phyloP scores from a whole-genome alignment of 2,797 vertebrate species.

The Mormyrus proboscirostris region DNA sequence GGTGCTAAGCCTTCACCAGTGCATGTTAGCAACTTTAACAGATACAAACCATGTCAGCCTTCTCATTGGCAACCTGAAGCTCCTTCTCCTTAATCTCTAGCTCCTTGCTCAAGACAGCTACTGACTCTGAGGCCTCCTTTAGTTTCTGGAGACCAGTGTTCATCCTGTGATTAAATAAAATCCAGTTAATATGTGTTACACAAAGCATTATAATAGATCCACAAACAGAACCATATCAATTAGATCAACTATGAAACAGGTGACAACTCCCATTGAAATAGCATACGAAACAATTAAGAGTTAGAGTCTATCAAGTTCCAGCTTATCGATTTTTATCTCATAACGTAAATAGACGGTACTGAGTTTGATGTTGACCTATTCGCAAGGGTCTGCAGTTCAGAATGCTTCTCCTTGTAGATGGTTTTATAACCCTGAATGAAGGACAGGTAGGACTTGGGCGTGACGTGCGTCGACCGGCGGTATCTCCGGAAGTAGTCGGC shows the following conservation, averaged over 20 bases:
- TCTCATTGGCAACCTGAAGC: conserved; percentile 82
- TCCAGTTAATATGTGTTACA: background rate
- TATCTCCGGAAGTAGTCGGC: conserved; percentile 90
- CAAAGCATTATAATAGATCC: background rate
- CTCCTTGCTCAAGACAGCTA: conserved; percentile 81
- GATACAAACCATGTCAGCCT: conserved; percentile 79
- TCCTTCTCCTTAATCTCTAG: conserved; percentile 89
- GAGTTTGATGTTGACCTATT: conserved; percentile 61
- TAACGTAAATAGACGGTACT: background rate
- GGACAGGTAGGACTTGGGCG: conserved; percentile 91
- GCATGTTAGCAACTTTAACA: background rate
- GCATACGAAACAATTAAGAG: background rate
- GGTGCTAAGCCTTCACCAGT: background rate
- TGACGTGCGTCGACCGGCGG: conserved; percentile 82
- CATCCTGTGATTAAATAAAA: conserved; percentile 65
- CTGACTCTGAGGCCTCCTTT: conserved; percentile 87
- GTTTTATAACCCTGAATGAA: conserved; percentile 91
- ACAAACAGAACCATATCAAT: background rate
- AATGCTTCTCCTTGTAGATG: conserved; percentile 80
- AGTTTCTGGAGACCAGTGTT: conserved; percentile 89
- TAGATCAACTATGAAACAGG: background rate
- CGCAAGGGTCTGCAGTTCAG: conserved; percentile 77
- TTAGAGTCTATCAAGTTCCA: background rate
- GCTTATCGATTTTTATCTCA: background rate
- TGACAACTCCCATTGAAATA: background rate